Evolutionary conservation across 2,797 vertebrate genomes (phyloP), one percentile per base, ranked within the genome.

Genomic region (Notoglanidium macrostoma): DNA sequence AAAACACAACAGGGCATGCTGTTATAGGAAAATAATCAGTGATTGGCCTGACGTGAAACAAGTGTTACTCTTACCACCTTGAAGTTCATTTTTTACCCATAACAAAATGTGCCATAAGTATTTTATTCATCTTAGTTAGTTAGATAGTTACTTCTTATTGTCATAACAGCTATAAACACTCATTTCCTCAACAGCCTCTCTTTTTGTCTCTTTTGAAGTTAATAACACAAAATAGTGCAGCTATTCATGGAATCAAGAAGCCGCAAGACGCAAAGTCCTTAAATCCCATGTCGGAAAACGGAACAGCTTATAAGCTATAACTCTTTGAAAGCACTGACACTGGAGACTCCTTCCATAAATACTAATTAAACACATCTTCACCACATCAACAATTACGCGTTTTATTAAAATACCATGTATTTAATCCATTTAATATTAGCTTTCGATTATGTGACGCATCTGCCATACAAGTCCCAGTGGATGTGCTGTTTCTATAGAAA

Each of bases 401-500:
- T 29, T 77, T 9, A 29, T 54, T 29, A 19, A 29, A 77, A 29
- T 54, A 3, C 17, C 6, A 17, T 23, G 19, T 3, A 51, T 15
- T 51, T 7, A 29, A 29, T n/a, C 46, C 12, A 8, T 29, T 76
- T 76, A 23, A 23, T 73, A 72, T 76, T 46, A 51, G 26, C 46
- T 54, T 54, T 51, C 3, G 49, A 32, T 77, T 77, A 32, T 19
- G 44, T 73, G 40, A 73, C 12, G 15, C 21, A 15, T 76, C 46
- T 54, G 5, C 15, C 6, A 55, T 32, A 54, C 49, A 19, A 55
- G 26, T 32, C n/a, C 15, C 49, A 32, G 74, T 55, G n/a, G 19
- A 32, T 77, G 73, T 14, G 73, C 44, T 76, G 73, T 51, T 76
- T 17, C n/a, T 55, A 77, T 32, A 77, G 17, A 55, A 55, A 77